Percentiles rank a stretch among this genome's conserved stretches.
phyloP scores from a whole-genome alignment of 1,140 invertebrate genomes.

The Diuraphis noxia region DNA sequence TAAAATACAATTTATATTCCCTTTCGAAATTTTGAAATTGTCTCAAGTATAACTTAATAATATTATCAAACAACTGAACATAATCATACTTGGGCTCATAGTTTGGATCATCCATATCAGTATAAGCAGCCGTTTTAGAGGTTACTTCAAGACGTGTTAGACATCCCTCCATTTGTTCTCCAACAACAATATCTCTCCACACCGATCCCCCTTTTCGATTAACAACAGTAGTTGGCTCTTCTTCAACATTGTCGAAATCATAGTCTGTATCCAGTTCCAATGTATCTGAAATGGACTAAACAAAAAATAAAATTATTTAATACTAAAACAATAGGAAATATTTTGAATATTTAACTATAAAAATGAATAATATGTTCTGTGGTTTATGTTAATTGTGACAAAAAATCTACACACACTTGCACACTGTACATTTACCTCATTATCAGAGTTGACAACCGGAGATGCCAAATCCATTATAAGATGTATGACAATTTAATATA shows the following conservation, averaged over 20 bases:
- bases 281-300: not conserved
- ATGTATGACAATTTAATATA: not conserved
- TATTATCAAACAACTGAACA: not conserved
- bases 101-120: conserved; percentile 43
- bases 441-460: not conserved
- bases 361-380: not conserved
- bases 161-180: conserved; percentile 18
- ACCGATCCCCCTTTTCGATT: conserved; percentile 9
- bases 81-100: conserved; percentile 13
- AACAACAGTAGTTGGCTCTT: not conserved
- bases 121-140: not conserved
- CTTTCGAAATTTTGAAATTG: not conserved
- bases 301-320: not conserved
- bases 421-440: conserved; percentile 21
- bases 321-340: not conserved
- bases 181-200: conserved; percentile 42
- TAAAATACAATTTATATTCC: not conserved
- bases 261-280: conserved; percentile 24
- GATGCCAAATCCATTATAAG: conserved; percentile 18
- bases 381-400: not conserved
- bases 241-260: not conserved
- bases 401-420: not conserved
- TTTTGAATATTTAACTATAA: not conserved
- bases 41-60: not conserved
- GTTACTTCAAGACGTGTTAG: conserved; percentile 41